Evolutionary conservation across 2,888 invertebrate genomes (phyloP).

Genomic region (Tribolium freemani): DNA sequence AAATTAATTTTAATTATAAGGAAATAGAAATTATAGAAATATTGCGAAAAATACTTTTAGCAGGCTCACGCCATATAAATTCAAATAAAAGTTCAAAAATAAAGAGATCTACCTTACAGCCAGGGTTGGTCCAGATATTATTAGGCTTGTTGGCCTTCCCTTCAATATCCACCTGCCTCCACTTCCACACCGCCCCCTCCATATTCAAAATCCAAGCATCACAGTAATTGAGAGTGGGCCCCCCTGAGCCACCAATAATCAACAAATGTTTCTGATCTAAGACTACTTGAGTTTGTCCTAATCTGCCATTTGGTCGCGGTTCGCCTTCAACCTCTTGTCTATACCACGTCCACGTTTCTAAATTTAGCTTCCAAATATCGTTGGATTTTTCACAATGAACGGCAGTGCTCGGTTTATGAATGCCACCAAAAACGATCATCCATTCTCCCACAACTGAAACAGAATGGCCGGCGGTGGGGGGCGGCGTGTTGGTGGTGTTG

Average conservation of each 20-base stretch:
- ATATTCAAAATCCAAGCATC: slow-evolving; percentile 93
- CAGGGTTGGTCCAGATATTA: slow-evolving; percentile 95
- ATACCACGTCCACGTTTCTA: slow-evolving; percentile 83
- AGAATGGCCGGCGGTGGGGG: slow-evolving; percentile 93
- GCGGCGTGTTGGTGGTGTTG: slow-evolving; percentile 75
- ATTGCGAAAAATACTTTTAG: too few relatives aligned
- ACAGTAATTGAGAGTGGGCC: slow-evolving; percentile 86
- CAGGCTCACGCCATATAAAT: too few relatives aligned
- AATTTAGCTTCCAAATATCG: slow-evolving; percentile 91
- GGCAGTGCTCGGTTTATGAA: slow-evolving; percentile 63
- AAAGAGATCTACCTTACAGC: slow-evolving; percentile 74
- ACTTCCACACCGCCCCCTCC: slow-evolving; percentile 78
- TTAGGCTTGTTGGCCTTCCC: slow-evolving; percentile 86
- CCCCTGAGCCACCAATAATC: slow-evolving; percentile 89
- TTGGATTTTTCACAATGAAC: slow-evolving; percentile 75
- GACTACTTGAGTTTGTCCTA: slow-evolving; percentile 93
- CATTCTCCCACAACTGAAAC: slow-evolving; percentile 86
- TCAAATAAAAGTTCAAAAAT: too few relatives aligned
- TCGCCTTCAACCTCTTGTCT: slow-evolving; percentile 75
- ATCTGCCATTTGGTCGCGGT: slow-evolving; percentile 70
- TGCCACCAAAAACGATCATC: slow-evolving; percentile 83
- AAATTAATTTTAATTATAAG: too few relatives aligned
- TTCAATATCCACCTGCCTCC: slow-evolving; percentile 81
- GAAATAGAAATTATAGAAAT: too few relatives aligned
- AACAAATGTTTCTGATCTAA: slow-evolving; percentile 84